Evolutionary conservation across 2,797 vertebrate species (phyloP).

Genomic region (Peromyscus melanophrys): DNA sequence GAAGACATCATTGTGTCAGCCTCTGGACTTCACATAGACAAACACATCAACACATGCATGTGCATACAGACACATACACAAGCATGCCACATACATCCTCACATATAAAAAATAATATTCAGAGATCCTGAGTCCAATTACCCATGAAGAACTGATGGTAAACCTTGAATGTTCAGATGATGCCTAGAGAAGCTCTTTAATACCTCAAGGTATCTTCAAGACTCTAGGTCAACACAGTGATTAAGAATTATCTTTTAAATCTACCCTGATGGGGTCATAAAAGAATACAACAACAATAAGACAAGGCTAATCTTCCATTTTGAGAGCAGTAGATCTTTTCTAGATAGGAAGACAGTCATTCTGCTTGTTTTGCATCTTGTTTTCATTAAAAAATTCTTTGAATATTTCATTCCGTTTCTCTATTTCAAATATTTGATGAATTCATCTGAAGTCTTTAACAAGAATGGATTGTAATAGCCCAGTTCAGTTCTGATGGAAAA

Average conservation of each 20-base stretch:
- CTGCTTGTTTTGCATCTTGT: background rate
- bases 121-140: background rate
- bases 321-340: background rate
- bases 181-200: background rate
- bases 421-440: background rate
- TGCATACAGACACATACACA: background rate
- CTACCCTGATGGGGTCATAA: background rate
- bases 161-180: background rate
- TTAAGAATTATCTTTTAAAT: slow-evolving; percentile 23
- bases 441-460: background rate
- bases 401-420: background rate
- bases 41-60: background rate
- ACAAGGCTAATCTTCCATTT: background rate
- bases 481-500: background rate
- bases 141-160: background rate
- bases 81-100: background rate
- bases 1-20: background rate
- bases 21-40: background rate
- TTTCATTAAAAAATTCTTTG: slow-evolving; percentile 1
- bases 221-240: background rate
- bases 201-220: background rate
- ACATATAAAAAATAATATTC: background rate
- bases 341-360: background rate
- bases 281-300: background rate
- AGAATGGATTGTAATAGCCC: background rate